Conservation (phyloP, 2,113 vertebrate species). For the Halichoerus grypus region DNA sequence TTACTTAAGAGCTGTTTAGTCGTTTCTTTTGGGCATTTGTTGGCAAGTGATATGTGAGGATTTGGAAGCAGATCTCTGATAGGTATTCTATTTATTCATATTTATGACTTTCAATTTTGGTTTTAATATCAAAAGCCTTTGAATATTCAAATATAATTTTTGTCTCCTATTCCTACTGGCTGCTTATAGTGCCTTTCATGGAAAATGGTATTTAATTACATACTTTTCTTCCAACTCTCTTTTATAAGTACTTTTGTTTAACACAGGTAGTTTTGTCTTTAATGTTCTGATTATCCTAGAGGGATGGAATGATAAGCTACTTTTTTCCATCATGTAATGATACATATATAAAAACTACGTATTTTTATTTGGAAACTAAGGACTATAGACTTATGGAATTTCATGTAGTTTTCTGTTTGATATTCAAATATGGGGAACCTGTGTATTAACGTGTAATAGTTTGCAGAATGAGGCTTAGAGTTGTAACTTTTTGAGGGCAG, state of each 20-base stretch:
- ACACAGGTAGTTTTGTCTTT: constrained; percentile 27
- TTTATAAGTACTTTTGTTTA: constrained; percentile 56
- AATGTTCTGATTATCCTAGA: constrained; percentile 23
- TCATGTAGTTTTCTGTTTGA: constrained; percentile 34
- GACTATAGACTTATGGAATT: constrained; percentile 28
- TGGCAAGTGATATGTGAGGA: constrained; percentile 46
- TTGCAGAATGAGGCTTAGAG: constrained; percentile 57
- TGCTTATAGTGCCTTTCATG: constrained; percentile 32
- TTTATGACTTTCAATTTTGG: constrained; percentile 54
- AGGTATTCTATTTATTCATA: constrained; percentile 60
- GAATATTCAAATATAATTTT: constrained; percentile 55
- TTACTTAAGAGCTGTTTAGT: constrained; percentile 54
- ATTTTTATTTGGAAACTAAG: constrained; percentile 67
- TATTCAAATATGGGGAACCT: constrained; percentile 47
- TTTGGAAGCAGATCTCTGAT: constrained; percentile 57
- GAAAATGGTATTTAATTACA: constrained; percentile 42
- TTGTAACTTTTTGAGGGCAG: constrained; percentile 57
- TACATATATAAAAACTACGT: neutral
- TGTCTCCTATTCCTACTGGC: neutral
- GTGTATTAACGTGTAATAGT: constrained; percentile 42
- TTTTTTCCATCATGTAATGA: constrained; percentile 27
- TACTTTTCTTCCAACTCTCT: constrained; percentile 42
- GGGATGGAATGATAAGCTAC: constrained; percentile 16
- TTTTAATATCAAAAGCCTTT: constrained; percentile 58
- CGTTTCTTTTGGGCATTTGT: constrained; percentile 59